Evolutionary conservation across 2,888 invertebrate genomes (phyloP).

Genomic region (Corythucha ciliata): DNA sequence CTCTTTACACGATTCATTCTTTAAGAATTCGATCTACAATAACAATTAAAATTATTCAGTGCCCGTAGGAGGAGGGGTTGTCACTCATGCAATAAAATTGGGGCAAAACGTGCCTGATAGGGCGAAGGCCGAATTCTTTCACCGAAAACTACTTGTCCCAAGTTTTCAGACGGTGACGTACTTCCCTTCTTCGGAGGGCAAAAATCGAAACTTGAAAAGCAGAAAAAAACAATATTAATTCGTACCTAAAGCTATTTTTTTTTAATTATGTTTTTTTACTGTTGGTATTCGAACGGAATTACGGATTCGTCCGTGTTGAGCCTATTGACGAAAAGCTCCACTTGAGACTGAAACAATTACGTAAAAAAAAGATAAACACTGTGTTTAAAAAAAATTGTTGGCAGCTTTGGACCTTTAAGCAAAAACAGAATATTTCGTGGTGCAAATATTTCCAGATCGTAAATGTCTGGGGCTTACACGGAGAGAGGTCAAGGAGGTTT

Average conservation of each 20-base stretch:
- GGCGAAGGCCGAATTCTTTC: constrained; percentile 92
- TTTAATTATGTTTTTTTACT: constrained; percentile 46
- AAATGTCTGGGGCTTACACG: too few relatives aligned
- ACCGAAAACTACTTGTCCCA: constrained; percentile 99
- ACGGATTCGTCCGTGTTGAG: constrained; percentile 96
- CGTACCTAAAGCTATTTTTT: neutral
- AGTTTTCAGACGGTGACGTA: constrained; percentile 88
- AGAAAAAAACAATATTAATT: neutral
- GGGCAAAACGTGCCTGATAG: constrained; percentile 69
- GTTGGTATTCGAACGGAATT: constrained; percentile 95
- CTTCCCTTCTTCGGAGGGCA: constrained; percentile 66
- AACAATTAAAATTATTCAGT: constrained; percentile 20
- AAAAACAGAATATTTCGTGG: too few relatives aligned
- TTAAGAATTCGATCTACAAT: constrained; percentile 60
- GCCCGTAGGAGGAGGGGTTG: neutral
- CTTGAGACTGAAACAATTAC: constrained; percentile 65
- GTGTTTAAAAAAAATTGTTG: neutral
- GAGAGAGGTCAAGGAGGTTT: too few relatives aligned
- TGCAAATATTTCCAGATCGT: too few relatives aligned
- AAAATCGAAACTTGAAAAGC: constrained; percentile 72
- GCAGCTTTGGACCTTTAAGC: too few relatives aligned
- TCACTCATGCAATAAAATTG: neutral
- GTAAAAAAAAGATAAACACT: neutral
- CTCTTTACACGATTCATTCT: constrained; percentile 48
- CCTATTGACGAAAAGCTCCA: constrained; percentile 87